Percentiles rank a stretch among this genome's conserved stretches.
Evolutionary conservation across 2,113 vertebrate genomes (phyloP).

Genomic region (Syngnathoides biaculeatus): DNA sequence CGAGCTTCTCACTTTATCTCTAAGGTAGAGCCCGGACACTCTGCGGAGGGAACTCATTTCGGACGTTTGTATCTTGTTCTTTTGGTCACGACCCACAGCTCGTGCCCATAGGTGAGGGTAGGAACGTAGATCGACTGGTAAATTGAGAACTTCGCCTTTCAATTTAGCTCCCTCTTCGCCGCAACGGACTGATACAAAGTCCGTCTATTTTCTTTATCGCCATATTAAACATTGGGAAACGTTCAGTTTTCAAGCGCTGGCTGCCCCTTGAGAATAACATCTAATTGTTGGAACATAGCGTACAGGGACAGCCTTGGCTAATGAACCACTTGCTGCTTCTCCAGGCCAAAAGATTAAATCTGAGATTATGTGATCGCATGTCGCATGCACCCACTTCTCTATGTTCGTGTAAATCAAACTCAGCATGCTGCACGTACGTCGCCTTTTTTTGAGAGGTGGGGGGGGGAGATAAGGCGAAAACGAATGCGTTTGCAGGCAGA

Average conservation of each 20-base stretch:
- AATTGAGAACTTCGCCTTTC: too few relatives aligned
- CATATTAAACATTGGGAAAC: too few relatives aligned
- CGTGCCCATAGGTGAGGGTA: too few relatives aligned
- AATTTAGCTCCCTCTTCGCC: too few relatives aligned
- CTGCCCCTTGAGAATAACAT: neutral
- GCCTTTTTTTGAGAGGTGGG: slow-evolving; percentile 13
- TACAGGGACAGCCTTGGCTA: neutral
- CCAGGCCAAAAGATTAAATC: neutral
- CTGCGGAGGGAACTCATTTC: too few relatives aligned
- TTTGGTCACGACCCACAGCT: too few relatives aligned
- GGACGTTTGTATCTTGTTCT: too few relatives aligned
- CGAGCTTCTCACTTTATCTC: too few relatives aligned
- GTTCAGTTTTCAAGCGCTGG: neutral
- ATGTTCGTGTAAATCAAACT: slow-evolving; percentile 2
- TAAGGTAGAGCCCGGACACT: too few relatives aligned
- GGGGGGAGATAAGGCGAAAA: slow-evolving; percentile 37
- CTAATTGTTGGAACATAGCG: neutral
- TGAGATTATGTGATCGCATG: neutral
- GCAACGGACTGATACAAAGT: too few relatives aligned
- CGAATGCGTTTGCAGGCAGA: slow-evolving; percentile 34
- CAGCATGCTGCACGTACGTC: slow-evolving; percentile 22
- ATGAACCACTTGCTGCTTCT: neutral
- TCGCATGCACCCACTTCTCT: neutral
- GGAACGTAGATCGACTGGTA: too few relatives aligned
- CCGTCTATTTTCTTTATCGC: too few relatives aligned